Conservation (phyloP, 2,888 invertebrate genomes). For the Smittia aterrima region DNA sequence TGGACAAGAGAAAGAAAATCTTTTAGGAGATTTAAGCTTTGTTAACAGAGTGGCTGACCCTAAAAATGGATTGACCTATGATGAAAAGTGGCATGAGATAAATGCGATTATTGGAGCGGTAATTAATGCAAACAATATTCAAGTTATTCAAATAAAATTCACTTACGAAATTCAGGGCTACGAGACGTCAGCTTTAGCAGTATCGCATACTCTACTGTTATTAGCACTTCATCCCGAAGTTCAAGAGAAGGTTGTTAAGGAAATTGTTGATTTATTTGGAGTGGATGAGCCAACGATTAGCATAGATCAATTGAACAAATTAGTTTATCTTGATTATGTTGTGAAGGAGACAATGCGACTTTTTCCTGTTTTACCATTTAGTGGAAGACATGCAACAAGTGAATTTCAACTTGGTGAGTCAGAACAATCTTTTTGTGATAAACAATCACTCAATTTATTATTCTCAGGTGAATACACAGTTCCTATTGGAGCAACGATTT, state of each 20-base stretch:
- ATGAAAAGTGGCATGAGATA: constrained; percentile 7
- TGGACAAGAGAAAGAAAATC: neutral
- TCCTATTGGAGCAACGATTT: neutral
- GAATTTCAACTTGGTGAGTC: neutral
- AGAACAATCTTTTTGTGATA: too few relatives aligned
- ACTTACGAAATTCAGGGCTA: neutral
- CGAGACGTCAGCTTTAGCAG: neutral
- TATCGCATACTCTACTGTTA: constrained; percentile 45
- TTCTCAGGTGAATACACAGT: neutral
- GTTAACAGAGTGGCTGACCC: neutral
- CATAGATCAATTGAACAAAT: constrained; percentile 48
- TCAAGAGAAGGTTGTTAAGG: constrained; percentile 48
- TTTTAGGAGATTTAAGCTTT: neutral
- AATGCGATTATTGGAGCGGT: constrained; percentile 12
- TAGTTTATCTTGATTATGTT: constrained; percentile 50
- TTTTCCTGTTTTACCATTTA: constrained; percentile 45
- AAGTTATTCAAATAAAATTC: neutral
- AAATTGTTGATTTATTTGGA: constrained; percentile 44
- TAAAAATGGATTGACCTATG: neutral
- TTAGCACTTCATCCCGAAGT: constrained; percentile 50
- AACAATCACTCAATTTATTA: neutral
- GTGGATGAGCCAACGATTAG: constrained; percentile 45
- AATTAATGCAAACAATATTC: neutral
- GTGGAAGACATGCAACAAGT: neutral
- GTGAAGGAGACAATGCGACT: constrained; percentile 51